phyloP scores from a whole-genome alignment of 2,797 vertebrate genomes.

The Eremophila alpestris region DNA sequence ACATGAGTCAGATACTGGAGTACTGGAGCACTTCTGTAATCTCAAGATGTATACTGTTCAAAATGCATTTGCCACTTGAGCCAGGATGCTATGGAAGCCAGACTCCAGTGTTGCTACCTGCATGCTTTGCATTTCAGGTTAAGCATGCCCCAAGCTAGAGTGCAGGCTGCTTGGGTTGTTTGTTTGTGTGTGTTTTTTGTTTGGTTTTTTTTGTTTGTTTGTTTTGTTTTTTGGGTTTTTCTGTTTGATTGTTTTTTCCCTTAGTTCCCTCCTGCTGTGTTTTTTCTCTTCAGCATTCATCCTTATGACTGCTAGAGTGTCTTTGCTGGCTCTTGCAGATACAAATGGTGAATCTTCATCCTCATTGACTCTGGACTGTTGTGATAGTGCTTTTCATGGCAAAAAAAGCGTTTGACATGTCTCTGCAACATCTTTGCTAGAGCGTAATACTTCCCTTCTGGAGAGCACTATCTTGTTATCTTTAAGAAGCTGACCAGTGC shows the following conservation, averaged over 20 bases:
- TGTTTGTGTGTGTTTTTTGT: neutral
- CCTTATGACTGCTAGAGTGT: neutral
- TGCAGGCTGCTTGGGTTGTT: neutral
- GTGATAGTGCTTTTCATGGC: neutral
- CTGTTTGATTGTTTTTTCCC: neutral
- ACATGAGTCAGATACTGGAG: neutral
- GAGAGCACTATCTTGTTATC: neutral
- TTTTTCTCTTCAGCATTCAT: neutral
- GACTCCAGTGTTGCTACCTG: neutral
- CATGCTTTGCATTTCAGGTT: neutral
- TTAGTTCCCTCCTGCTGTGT: neutral
- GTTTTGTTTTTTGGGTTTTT: accelerated
- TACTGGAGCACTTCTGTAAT: neutral
- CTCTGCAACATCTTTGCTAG: neutral
- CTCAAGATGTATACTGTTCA: neutral
- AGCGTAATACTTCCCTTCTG: neutral
- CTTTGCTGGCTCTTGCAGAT: neutral
- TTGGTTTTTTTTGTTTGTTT: neutral
- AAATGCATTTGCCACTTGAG: neutral
- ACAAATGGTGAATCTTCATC: neutral
- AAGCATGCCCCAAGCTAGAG: neutral
- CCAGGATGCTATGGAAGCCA: neutral
- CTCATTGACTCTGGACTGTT: neutral
- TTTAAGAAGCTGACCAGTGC: neutral
- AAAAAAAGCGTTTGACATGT: neutral